A percentile compares a stretch with the other conserved stretches of the same genome.
phyloP scores from a whole-genome alignment of 2,888 invertebrate genomes.

The Heliothis peltigera region DNA sequence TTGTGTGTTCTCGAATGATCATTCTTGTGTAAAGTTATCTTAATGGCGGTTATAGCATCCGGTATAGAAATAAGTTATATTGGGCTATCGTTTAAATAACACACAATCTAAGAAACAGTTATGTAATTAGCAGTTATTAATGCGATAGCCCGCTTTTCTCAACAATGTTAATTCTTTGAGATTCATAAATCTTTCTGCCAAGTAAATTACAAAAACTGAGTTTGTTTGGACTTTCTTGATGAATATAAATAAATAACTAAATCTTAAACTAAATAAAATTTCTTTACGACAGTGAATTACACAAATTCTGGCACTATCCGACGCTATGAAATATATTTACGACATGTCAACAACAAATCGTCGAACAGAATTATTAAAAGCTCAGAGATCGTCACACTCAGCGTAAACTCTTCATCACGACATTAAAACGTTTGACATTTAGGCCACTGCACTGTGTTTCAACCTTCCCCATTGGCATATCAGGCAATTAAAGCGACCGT shows the following conservation, averaged over 20 bases:
- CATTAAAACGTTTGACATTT: conserved; percentile 75
- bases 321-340: conserved; percentile 48
- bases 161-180: background rate
- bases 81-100: conserved; percentile 43
- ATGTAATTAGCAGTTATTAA: conserved; percentile 17
- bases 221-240: conserved; percentile 45
- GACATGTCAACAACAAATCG: conserved; percentile 32
- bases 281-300: conserved; percentile 19
- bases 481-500: conserved; percentile 86
- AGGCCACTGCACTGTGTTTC: conserved; percentile 62
- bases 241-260: conserved; percentile 45
- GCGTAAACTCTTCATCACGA: conserved; percentile 53
- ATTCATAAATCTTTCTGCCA: conserved; percentile 20
- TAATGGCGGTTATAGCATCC: conserved; percentile 56
- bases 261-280: conserved; percentile 37
- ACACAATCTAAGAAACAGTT: conserved; percentile 16
- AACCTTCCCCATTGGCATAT: conserved; percentile 79
- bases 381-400: conserved; percentile 48
- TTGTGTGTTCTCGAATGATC: conserved; percentile 20
- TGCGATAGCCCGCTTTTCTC: background rate
- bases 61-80: conserved; percentile 48
- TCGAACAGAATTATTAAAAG: conserved; percentile 41
- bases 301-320: conserved; percentile 30
- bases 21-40: conserved; percentile 49
- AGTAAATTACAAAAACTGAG: conserved; percentile 46